Evolutionary conservation across 2,888 invertebrate genomes (phyloP), one percentile per base, ranked within the genome.

Genomic region (Drosophila nr. fundita): DNA sequence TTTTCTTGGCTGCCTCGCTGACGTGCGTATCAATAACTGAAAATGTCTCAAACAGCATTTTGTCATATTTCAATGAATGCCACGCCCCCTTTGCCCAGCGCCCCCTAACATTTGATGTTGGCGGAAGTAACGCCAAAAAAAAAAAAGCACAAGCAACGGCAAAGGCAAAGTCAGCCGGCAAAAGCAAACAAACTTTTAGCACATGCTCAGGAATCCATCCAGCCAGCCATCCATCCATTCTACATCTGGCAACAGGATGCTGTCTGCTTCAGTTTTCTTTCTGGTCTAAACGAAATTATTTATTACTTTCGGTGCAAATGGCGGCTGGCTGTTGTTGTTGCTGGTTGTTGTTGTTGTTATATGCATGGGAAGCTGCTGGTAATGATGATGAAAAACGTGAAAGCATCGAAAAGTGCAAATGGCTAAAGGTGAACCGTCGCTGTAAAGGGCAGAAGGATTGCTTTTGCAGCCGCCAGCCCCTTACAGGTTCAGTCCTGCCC

Each of bases 41-140:
- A 87, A 91, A 91, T 88, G 87, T 87, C 87, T 90, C 91, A 90
- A 87, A 87, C 87, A 87, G 87, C 89, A 90, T 90, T 87, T 90
- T 87, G 91, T 90, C 91, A 87, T 87, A 87, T 88, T 87, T 87
- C 91, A 87, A 87, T 90, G 80, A 59, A 61, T 57, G 57, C 60
- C 62, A 59, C 66, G 29, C 54, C 50, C 40, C 29, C 27, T 45
- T 24, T 50, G 48, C 60, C 38, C 60, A 30, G 29, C 21, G 42
- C 11, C 11, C 38, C 24, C 38, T 13, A 40, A 34, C 58, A 78
- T 83, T 87, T 89, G 75, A 85, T 89, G 83, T 88, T 90, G 87
- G 87, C 90, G 83, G 83, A 86, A 90, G 89, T 87, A 72, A 80
- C 72, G 80, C 73, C 86, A 71, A 66, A 73, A 72, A 67, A 69